Base-by-base conservation (phyloP, 2,888 invertebrate species). In the Eristalis intricaria region DNA sequence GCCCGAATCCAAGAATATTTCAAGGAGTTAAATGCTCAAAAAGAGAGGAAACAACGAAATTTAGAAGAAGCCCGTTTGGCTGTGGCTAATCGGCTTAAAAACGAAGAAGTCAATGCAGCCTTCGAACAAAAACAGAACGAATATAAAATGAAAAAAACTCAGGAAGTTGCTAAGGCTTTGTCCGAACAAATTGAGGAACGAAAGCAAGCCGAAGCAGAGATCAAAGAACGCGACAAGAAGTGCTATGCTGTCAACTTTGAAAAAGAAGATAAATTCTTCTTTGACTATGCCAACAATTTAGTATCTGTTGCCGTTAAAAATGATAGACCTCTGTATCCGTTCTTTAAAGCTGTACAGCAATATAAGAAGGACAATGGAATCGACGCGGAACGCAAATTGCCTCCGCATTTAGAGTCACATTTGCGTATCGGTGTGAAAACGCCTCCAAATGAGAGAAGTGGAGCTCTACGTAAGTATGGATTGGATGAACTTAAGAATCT, bases 321-420 rank as follows among this genome's bases (percentile, higher is more conserved):
- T 23, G 91, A 91, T 0, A 90, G 92, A 4, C 92, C 93, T 0
- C 68, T 92, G 5, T 90, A 90, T 40, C 93, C 93, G 0, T 87
- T 93, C 13, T 89, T 90, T 19, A 91, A 90, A 43, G 91, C 90
- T 0, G 90, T 91, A 3, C 84, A 91, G 13, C 69, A 87, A 0
- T 93, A 93, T 66, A 91, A 90, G 32, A 90, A 90, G 11, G 88
- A 89, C 2, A 91, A 92, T 83, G 89, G 90, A 4, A 90, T 93
- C 22, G 91, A 90, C 50, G 89, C 90, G 2, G 89, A 90, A 19
- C 89, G 90, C 3, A 89, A 90, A 7, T 73, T 91, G 22, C 91
- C 91, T 0, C 84, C 83, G 4, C 92, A 93, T 89, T 78, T 93
- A 69, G 86, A 91, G 19, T 91, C 91, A 8, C 89, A 90, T 70